These are phyloP conservation scores for Clunio marinus DNA, from an alignment of 2,888 invertebrate genomes.

Conservation along the genomic window DNA sequence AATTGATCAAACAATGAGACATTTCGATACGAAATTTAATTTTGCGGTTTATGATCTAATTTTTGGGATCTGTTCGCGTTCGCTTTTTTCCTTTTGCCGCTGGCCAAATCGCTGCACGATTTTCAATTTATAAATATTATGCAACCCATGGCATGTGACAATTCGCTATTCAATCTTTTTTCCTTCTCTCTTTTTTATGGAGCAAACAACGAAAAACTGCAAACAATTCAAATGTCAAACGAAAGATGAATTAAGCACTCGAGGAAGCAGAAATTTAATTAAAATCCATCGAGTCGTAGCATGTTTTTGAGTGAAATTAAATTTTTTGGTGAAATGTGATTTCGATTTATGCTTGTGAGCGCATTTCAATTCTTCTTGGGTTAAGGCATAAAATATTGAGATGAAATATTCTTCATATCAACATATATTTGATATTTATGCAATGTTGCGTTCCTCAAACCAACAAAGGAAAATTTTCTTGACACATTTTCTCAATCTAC, in stretches of 20 bases:
- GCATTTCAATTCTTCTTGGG: too few species aligned
- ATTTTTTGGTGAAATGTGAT: too few species aligned
- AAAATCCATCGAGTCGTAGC: conserved; percentile 25
- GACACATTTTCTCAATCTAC: too few species aligned
- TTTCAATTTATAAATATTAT: conserved; percentile 8
- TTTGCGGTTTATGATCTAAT: conserved; percentile 34
- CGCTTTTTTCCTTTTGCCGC: conserved; percentile 5
- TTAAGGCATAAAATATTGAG: too few species aligned
- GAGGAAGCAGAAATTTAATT: conserved; percentile 39
- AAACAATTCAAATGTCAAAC: conserved; percentile 28
- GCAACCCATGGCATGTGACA: conserved; percentile 21
- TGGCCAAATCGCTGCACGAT: background rate
- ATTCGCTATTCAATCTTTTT: background rate
- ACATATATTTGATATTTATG: too few species aligned
- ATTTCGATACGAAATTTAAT: background rate
- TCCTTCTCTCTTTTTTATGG: background rate
- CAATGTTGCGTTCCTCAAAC: too few species aligned
- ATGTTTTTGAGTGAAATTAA: background rate
- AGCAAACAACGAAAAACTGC: background rate
- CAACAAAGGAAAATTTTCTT: too few species aligned
- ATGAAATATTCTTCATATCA: too few species aligned
- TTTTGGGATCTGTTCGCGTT: background rate
- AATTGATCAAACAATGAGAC: conserved; percentile 28
- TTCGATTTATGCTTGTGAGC: too few species aligned
- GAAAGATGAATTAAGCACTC: conserved; percentile 24